Evolutionary conservation across 2,113 vertebrate genomes (phyloP), one percentile per base, ranked within the genome.

Genomic region (Cavia aperea): DNA sequence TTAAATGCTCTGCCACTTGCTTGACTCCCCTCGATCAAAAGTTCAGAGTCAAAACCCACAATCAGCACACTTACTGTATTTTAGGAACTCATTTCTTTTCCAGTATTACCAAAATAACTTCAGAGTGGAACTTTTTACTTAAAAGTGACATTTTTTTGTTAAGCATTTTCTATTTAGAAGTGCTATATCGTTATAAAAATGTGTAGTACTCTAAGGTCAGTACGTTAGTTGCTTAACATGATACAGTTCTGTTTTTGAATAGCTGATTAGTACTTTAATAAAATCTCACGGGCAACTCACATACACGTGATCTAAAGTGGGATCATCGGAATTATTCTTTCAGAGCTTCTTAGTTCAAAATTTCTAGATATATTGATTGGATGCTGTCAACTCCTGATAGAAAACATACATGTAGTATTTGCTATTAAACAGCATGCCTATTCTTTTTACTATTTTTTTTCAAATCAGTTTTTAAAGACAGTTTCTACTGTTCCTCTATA

Each of bases 181-280:
- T 43, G 46, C 4, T 82, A 92, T 8, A 26, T 83, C 26, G 43
- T 89, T 77, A 66, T 46, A 72, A 66, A 95, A 77, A 82, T 54
- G 7, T 66, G 31, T 43, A 13, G 24, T 86, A 86, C 16, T 36
- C 66, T 68, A 58, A 86, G 14, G 21, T 81, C 84, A 95, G 63
- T 90, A 78, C 23, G 16, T 94, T 94, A 46, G 56, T 95, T 94
- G 78, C 24, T 90, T 93, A 78, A 86, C 49, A 51, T 94, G 65
- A 91, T 88, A 72, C 19, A 60, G 94, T 89, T 60, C 81, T 90
- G 8, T 81, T 93, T 93, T 93, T 92, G 91, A 83, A 81, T 86
- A 94, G 89, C 51, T 66, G 93, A 96, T 29, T 91, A 81, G 77
- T 72, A 60, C 81, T 86, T 93, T 56, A 70, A 86, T 72, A 46